Conservation (phyloP, 2,888 invertebrate genomes). For the Caenorhabditis parvicauda region DNA sequence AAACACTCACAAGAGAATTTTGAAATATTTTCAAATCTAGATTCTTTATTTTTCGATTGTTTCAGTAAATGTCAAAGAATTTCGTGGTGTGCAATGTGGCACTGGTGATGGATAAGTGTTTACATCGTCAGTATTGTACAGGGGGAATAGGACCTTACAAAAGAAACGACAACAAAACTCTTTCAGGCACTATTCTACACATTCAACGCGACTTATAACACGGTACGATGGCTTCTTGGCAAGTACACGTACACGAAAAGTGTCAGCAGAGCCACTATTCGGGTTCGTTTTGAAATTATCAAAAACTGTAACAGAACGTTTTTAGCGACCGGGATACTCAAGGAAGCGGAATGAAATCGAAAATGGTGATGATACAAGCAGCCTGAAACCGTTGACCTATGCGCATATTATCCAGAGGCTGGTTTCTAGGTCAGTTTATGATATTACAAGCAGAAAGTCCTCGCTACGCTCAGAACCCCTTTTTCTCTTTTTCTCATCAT, state of each 20-base stretch:
- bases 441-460: too few species aligned
- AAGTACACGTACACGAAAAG: constrained; percentile 54
- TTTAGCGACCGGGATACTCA: constrained; percentile 59
- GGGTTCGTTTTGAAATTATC: constrained; percentile 33
- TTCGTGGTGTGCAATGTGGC: too few species aligned
- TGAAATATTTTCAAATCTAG: too few species aligned
- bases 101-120: not conserved
- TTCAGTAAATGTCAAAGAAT: not conserved
- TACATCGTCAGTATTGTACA: too few species aligned
- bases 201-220: constrained; percentile 42
- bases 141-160: too few species aligned
- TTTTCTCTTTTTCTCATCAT: too few species aligned
- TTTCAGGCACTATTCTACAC: constrained; percentile 60
- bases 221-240: constrained; percentile 52
- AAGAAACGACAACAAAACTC: too few species aligned
- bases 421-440: constrained; percentile 66
- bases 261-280: constrained; percentile 55
- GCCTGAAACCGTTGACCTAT: constrained; percentile 53
- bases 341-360: constrained; percentile 42
- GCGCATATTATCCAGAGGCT: constrained; percentile 67
- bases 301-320: not conserved
- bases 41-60: not conserved
- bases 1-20: not conserved
- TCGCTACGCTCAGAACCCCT: too few species aligned
- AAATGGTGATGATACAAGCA: constrained; percentile 30